Conservation (phyloP, 2,797 vertebrate species). For the Clarias pachynema region DNA sequence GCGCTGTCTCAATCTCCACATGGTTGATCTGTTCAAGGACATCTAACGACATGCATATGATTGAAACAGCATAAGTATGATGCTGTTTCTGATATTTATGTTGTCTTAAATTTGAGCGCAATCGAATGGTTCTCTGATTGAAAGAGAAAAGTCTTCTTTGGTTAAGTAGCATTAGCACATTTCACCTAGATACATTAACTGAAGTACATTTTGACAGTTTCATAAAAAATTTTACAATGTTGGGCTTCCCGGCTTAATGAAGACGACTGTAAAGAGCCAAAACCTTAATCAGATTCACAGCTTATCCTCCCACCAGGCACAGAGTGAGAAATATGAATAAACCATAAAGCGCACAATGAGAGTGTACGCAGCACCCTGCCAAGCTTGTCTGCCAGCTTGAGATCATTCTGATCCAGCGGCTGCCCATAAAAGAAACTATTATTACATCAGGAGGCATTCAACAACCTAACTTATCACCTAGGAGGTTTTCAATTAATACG, state of each 20-base stretch:
- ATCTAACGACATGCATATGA: constrained; percentile 31
- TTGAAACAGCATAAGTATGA: constrained; percentile 33
- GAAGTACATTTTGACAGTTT: constrained; percentile 26
- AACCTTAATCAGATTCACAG: constrained; percentile 28
- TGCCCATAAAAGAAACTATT: constrained; percentile 36
- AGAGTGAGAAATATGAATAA: constrained; percentile 41
- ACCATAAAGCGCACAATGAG: constrained; percentile 38
- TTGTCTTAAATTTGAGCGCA: neutral
- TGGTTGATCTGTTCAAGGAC: constrained; percentile 59
- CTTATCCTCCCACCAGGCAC: constrained; percentile 36
- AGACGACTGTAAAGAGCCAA: constrained; percentile 30
- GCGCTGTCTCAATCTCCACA: constrained; percentile 50
- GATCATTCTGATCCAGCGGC: constrained; percentile 30
- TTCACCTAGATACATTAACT: constrained; percentile 21
- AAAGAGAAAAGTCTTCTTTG: neutral
- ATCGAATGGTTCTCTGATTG: too few relatives aligned
- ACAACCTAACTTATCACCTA: constrained; percentile 23
- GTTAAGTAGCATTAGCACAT: neutral
- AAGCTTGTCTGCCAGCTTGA: constrained; percentile 41
- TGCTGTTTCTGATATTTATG: neutral
- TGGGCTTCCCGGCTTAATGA: constrained; percentile 27
- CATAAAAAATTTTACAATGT: constrained; percentile 18
- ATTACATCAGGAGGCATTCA: constrained; percentile 39
- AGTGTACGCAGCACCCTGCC: constrained; percentile 29
- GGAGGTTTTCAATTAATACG: constrained; percentile 29